phyloP scores from a whole-genome alignment of 2,113 vertebrate species.

The Tringa solitaria region DNA sequence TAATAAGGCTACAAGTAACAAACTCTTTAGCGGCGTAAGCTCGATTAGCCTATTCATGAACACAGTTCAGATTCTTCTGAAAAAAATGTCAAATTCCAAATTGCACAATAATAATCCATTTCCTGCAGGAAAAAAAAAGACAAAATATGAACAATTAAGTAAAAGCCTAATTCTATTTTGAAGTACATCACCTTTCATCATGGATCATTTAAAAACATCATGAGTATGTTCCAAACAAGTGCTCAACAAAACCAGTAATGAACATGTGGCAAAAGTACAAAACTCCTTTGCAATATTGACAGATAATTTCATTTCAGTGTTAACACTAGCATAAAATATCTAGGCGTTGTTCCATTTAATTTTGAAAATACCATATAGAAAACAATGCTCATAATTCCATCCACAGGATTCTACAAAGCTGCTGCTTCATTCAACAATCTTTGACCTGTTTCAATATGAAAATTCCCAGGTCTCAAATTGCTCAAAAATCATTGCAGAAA shows the following conservation, averaged over 20 bases:
- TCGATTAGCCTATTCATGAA: conserved; percentile 52
- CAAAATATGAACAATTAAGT: conserved; percentile 34
- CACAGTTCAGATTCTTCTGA: conserved; percentile 45
- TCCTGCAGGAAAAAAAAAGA: conserved; percentile 54
- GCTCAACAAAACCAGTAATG: conserved; percentile 49
- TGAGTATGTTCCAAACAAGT: conserved; percentile 41
- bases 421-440: conserved; percentile 71
- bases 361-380: conserved; percentile 70
- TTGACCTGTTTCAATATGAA: conserved; percentile 73
- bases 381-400: conserved; percentile 68
- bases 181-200: conserved; percentile 43
- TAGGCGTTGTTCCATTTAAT: conserved; percentile 30
- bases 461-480: conserved; percentile 63
- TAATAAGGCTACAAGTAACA: conserved; percentile 12
- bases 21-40: neutral
- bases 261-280: conserved; percentile 42
- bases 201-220: neutral
- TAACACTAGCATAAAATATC: conserved; percentile 63
- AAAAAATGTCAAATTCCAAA: conserved; percentile 64
- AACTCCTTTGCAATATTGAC: neutral
- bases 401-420: conserved; percentile 69
- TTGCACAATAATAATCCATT: conserved; percentile 59
- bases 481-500: conserved; percentile 67
- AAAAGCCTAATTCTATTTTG: conserved; percentile 50
- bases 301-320: conserved; percentile 52